Evolutionary conservation across 2,797 vertebrate genomes (phyloP), one percentile per base, ranked within the genome.

Genomic region (Pangasius mekongensis): DNA sequence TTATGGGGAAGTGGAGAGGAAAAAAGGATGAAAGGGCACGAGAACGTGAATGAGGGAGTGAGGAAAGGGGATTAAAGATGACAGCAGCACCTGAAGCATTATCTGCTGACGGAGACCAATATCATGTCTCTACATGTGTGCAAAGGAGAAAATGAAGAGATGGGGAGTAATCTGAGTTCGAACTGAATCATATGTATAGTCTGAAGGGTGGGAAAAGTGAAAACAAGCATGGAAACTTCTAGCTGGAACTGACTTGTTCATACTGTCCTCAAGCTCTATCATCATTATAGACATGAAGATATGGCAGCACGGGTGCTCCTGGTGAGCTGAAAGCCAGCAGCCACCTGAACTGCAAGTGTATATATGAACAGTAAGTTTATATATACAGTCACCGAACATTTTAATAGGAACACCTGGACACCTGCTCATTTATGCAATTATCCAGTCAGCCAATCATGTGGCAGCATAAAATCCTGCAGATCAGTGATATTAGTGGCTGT

Each of bases 21-120:
- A 22, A 74, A 83, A 56, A 2, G 47, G 8, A 76, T 58, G 58
- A 77, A 62, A 77, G 36, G n/a, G 39, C n/a, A 74, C 33, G 56
- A n/a, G 56, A 84, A 84, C 9, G 9, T 84, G 58, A 64, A 30
- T 16, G 22, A 20, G 22, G 33, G 69, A 58, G 47, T 8, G 27
- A 43, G 36, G 18, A 80, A 69, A 80, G 74, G 71, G 66, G 66
- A 83, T 83, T 87, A 73, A 83, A 52, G 8, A 67, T 62, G 33
- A 56, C 84, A 56, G 67, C 39, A 16, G 39, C 11, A 36, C 47
- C 30, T 86, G 47, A 62, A 24, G 33, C 30, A 81, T 69, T 52
- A 67, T 71, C 10, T 39, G 16, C 24, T 43, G 2, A 80, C 58
- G 49, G 62, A 82, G 33, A 18, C 33, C n/a, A 27, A 43, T 24